These are phyloP conservation scores for Lepidothrix coronata DNA, from an alignment of 2,113 vertebrate species.

Conservation along the genomic window DNA sequence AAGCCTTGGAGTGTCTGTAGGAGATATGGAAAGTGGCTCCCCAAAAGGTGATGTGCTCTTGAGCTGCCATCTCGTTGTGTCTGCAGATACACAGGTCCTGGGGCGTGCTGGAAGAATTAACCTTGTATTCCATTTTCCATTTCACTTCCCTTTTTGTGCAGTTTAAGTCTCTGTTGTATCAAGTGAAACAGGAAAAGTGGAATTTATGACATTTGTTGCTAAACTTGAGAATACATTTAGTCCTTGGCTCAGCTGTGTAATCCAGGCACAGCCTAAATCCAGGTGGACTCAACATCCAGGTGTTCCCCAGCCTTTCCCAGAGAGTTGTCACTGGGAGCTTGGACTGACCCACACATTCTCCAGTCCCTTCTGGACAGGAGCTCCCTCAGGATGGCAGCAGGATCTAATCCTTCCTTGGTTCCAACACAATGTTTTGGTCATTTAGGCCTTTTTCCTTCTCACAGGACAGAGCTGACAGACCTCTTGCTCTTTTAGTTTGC, in stretches of 20 bases:
- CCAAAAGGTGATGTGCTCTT: background rate
- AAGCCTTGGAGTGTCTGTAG: background rate
- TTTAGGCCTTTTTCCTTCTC: background rate
- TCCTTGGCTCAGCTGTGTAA: background rate
- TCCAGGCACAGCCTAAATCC: background rate
- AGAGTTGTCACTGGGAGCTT: background rate
- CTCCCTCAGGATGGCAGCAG: background rate
- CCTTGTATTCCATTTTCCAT: background rate
- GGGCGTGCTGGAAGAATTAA: background rate
- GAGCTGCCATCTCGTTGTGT: background rate
- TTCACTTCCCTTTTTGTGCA: background rate
- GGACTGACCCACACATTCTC: background rate
- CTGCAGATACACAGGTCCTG: background rate
- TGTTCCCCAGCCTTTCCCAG: background rate
- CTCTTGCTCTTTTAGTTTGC: background rate
- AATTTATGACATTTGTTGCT: background rate
- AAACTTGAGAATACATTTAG: background rate
- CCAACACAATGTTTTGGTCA: background rate
- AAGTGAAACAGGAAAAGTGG: background rate
- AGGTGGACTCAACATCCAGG: background rate
- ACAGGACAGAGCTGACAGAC: background rate
- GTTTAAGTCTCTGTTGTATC: background rate
- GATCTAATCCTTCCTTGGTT: background rate
- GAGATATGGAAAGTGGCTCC: background rate
- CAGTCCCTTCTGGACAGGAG: background rate